These are phyloP conservation scores for Cirrhinus mrigala DNA, from an alignment of 2,797 vertebrate genomes.

Conservation along the genomic window DNA sequence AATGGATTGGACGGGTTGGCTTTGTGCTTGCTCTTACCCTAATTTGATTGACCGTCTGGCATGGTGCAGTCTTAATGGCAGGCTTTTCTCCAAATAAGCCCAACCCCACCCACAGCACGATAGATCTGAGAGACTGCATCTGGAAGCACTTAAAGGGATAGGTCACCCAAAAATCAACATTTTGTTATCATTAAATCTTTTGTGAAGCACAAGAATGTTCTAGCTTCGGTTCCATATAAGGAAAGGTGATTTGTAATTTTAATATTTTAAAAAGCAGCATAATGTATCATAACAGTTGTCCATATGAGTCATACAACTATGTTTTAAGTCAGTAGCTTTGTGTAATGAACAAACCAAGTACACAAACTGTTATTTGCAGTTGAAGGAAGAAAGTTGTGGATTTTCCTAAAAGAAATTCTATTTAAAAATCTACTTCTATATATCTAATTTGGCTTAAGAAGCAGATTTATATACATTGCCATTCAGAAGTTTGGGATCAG, in stretches of 20 bases:
- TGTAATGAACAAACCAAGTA: not conserved
- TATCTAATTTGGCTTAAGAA: not conserved
- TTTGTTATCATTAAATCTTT: conserved; percentile 8
- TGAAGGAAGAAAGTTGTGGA: not conserved
- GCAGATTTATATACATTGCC: not conserved
- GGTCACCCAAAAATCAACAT: conserved; percentile 6
- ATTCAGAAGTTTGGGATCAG: too few species aligned
- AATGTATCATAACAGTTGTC: not conserved
- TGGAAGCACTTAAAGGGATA: conserved; percentile 25
- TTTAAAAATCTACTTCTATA: too few species aligned
- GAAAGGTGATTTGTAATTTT: not conserved
- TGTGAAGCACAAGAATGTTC: not conserved
- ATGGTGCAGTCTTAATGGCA: conserved; percentile 58
- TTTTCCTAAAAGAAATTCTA: not conserved
- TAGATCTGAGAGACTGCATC: conserved; percentile 8
- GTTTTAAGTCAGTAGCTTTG: not conserved
- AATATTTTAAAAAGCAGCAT: not conserved
- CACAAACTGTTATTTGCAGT: not conserved
- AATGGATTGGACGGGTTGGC: conserved; percentile 57
- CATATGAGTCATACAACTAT: too few species aligned
- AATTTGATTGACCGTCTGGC: conserved; percentile 54
- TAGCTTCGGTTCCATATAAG: not conserved
- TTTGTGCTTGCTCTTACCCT: conserved; percentile 62
- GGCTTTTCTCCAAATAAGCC: conserved; percentile 37
- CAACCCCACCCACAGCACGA: not conserved